Percentiles rank a stretch among this genome's conserved stretches.
phyloP scores from a whole-genome alignment of 2,797 vertebrate genomes.

The Sebastes matsubarae region DNA sequence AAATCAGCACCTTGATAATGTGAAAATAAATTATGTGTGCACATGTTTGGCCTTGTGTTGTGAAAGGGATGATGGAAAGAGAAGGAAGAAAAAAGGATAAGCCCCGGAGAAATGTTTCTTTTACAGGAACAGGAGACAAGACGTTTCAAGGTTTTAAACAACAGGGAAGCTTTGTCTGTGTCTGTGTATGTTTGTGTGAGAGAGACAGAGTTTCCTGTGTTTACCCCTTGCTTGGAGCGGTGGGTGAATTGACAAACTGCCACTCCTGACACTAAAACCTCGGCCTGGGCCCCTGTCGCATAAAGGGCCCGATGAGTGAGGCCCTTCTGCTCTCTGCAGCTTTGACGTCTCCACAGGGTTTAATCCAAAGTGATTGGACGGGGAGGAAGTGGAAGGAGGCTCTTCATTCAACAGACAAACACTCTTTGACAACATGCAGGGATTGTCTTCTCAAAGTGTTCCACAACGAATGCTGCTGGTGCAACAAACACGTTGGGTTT shows the following conservation, averaged over 20 bases:
- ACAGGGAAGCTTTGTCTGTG: slow-evolving; percentile 25
- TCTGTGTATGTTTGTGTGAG: slow-evolving; percentile 22
- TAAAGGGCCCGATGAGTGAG: slow-evolving; percentile 63
- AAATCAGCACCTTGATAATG: slow-evolving; percentile 12
- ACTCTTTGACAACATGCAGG: slow-evolving; percentile 51
- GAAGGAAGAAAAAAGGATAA: not conserved
- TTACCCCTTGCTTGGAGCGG: slow-evolving; percentile 41
- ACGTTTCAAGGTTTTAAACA: slow-evolving; percentile 1
- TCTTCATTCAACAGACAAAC: slow-evolving; percentile 67
- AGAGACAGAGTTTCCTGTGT: slow-evolving; percentile 25
- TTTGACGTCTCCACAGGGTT: slow-evolving; percentile 51
- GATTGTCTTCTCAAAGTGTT: slow-evolving; percentile 60
- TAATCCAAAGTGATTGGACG: slow-evolving; percentile 59
- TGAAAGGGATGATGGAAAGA: slow-evolving; percentile 39
- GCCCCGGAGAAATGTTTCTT: slow-evolving; percentile 14
- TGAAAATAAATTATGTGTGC: slow-evolving; percentile 2
- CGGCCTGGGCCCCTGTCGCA: slow-evolving; percentile 38
- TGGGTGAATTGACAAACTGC: slow-evolving; percentile 55
- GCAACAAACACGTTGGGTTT: slow-evolving; percentile 32
- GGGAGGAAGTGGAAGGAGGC: slow-evolving; percentile 61
- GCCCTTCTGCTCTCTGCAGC: slow-evolving; percentile 50
- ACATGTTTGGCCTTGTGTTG: slow-evolving; percentile 6
- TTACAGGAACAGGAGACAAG: slow-evolving; percentile 22
- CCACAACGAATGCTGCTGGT: slow-evolving; percentile 52
- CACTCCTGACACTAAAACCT: slow-evolving; percentile 64